These are phyloP conservation scores for Callipepla squamata DNA, from an alignment of 2,113 vertebrate genomes.

Conservation along the genomic window DNA sequence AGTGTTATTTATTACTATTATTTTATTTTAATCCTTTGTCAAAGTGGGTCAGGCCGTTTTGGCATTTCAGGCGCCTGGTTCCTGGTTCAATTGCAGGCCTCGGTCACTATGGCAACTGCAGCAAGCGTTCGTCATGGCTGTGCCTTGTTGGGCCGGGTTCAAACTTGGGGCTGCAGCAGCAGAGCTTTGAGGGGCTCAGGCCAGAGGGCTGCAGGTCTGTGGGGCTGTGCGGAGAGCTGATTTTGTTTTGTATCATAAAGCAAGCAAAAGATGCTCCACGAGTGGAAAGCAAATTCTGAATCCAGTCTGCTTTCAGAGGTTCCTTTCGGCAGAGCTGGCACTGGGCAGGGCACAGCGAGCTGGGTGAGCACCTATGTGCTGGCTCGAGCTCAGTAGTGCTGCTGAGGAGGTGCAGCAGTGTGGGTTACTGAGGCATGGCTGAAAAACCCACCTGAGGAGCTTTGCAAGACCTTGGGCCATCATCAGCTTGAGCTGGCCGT, in stretches of 20 bases:
- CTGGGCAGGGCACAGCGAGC: not conserved
- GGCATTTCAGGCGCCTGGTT: conserved; percentile 75
- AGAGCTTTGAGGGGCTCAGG: not conserved
- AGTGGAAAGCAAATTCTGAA: not conserved
- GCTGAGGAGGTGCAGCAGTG: not conserved
- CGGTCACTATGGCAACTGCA: conserved; percentile 76
- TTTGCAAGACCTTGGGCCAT: not conserved
- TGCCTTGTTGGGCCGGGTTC: conserved; percentile 78
- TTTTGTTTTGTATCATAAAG: not conserved
- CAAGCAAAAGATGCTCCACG: not conserved
- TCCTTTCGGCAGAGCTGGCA: not conserved
- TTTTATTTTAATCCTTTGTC: conserved; percentile 22
- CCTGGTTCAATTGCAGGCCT: conserved; percentile 69
- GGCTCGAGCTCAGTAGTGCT: not conserved
- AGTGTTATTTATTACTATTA: conserved; percentile 61
- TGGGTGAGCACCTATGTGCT: rapidly evolving
- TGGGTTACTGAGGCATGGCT: not conserved
- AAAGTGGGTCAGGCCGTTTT: conserved; percentile 82
- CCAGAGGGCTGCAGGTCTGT: not conserved
- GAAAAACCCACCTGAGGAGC: conserved; percentile 2
- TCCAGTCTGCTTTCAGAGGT: not conserved
- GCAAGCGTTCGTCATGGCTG: conserved; percentile 78
- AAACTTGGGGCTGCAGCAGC: conserved; percentile 54
- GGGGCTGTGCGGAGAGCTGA: not conserved
- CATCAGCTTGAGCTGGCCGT: not conserved